These are phyloP conservation scores for Sarcophaga subvicina DNA, from an alignment of 2,888 invertebrate species.

Conservation along the genomic window DNA sequence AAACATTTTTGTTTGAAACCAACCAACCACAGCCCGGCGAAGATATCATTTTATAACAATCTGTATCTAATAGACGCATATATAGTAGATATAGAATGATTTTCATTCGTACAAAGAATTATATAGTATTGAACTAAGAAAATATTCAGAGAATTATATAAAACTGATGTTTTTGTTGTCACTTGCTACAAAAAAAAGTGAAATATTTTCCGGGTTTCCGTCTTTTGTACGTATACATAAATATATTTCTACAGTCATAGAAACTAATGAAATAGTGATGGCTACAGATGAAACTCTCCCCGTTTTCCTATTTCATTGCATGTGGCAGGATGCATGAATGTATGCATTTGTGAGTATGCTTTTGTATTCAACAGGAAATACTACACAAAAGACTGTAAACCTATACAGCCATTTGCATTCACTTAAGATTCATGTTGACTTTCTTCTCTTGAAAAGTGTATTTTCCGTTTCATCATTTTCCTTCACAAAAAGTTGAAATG, in stretches of 20 bases:
- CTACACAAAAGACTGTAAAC: constrained; percentile 34
- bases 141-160: not conserved
- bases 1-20: constrained; percentile 59
- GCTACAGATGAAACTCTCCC: too few relatives aligned
- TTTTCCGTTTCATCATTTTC: not conserved
- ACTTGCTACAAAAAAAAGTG: constrained; percentile 51
- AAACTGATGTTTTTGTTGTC: not conserved
- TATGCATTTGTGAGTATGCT: not conserved
- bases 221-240: not conserved
- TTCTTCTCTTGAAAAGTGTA: not conserved
- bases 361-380: constrained; percentile 46
- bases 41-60: constrained; percentile 48
- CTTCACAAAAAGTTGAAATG: too few relatives aligned
- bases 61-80: not conserved
- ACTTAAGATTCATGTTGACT: not conserved
- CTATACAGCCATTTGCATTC: not conserved
- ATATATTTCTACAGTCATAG: not conserved
- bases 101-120: not conserved
- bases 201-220: constrained; percentile 62
- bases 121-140: constrained; percentile 33
- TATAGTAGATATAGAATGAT: not conserved
- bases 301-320: too few relatives aligned
- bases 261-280: not conserved
- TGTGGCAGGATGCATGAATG: not conserved
- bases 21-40: constrained; percentile 48